phyloP scores from a whole-genome alignment of 2,113 vertebrate species.

The Mixornis gularis region DNA sequence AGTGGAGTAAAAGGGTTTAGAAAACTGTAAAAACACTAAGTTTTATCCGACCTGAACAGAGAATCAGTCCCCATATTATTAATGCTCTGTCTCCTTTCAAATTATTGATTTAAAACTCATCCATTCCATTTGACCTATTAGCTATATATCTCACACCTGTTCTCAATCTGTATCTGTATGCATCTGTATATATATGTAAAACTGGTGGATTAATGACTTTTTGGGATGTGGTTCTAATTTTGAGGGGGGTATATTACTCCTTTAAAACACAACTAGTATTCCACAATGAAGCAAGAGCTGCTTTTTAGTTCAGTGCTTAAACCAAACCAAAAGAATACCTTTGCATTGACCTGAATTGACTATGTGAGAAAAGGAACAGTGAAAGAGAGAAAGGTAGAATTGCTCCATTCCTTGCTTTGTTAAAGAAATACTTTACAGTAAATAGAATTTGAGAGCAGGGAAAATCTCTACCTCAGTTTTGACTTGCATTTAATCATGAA shows the following conservation, averaged over 20 bases:
- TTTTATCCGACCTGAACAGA: background rate
- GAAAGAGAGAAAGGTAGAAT: background rate
- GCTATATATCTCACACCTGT: background rate
- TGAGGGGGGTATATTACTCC: background rate
- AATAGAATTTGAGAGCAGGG: background rate
- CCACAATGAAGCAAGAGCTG: background rate
- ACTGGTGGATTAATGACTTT: background rate
- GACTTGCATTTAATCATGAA: conserved; percentile 2
- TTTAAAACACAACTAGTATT: background rate
- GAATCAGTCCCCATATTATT: background rate
- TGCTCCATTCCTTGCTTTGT: background rate
- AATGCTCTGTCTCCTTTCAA: background rate
- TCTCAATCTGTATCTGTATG: background rate
- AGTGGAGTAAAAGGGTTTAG: background rate
- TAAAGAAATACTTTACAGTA: conserved; percentile 7
- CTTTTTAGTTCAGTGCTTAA: background rate
- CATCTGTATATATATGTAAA: background rate
- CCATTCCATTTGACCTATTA: background rate
- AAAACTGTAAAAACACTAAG: background rate
- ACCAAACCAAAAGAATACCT: background rate
- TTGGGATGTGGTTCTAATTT: background rate
- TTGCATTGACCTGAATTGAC: background rate
- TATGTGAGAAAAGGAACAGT: background rate
- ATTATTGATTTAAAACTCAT: background rate
- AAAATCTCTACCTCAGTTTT: background rate